These are phyloP conservation scores for Psococerastis gibbosa DNA, from an alignment of 2,888 invertebrate genomes.

Conservation along the genomic window DNA sequence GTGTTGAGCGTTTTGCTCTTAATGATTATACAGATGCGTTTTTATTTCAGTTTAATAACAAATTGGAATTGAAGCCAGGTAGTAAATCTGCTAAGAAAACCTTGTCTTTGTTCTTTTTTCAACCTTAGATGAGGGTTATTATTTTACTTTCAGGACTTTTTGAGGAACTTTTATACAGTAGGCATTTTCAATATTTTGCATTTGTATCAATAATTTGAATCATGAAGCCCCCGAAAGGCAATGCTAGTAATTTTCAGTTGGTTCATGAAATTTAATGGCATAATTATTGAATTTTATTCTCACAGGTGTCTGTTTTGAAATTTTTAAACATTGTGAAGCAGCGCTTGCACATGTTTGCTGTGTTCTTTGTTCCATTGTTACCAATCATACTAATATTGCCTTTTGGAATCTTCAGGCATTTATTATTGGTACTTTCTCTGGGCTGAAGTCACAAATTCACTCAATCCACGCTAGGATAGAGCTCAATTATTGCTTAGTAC, in stretches of 20 bases:
- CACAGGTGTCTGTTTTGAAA: too few species aligned
- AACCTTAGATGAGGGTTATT: slow-evolving; percentile 6
- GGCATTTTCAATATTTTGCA: slow-evolving; percentile 7
- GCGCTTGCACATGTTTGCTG: too few species aligned
- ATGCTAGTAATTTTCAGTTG: too few species aligned
- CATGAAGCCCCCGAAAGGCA: too few species aligned
- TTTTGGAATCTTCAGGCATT: background rate
- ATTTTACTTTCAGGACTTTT: slow-evolving; percentile 10
- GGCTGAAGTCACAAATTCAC: slow-evolving; percentile 6
- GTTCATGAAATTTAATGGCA: too few species aligned
- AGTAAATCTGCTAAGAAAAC: slow-evolving; percentile 6
- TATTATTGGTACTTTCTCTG: slow-evolving; percentile 5
- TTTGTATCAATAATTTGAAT: slow-evolving; percentile 9
- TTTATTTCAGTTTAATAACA: slow-evolving; percentile 8
- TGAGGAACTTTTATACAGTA: slow-evolving; percentile 10
- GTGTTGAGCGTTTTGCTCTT: background rate
- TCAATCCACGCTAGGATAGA: slow-evolving; percentile 8
- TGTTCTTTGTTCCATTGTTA: too few species aligned
- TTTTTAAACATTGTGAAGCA: too few species aligned
- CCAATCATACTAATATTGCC: background rate
- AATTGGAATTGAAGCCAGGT: slow-evolving; percentile 4
- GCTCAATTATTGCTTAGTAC: slow-evolving; percentile 8
- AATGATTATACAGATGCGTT: background rate
- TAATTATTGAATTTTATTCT: too few species aligned
- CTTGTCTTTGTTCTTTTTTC: slow-evolving; percentile 3